Percentiles rank a stretch among this genome's conserved stretches.
These are phyloP conservation scores for Xenops minutus DNA, from an alignment of 2,797 vertebrate species.

Conservation along the genomic window DNA sequence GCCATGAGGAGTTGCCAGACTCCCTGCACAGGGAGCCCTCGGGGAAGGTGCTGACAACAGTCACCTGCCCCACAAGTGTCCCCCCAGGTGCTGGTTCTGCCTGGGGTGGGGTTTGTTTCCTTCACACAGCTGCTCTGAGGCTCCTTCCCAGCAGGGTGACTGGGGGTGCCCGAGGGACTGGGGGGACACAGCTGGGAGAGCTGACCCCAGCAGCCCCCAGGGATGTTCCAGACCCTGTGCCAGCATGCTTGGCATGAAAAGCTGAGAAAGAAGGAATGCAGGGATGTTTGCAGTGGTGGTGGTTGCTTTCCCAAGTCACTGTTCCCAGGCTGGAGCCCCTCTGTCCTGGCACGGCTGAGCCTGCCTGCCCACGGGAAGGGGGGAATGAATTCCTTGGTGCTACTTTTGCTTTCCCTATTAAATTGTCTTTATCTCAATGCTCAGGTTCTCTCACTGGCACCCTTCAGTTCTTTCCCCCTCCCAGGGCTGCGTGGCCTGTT, in stretches of 20 bases:
- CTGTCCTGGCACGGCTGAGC: background rate
- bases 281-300: background rate
- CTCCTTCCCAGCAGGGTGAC: background rate
- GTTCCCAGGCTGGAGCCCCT: background rate
- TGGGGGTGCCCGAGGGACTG: background rate
- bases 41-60: too few relatives aligned
- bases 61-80: background rate
- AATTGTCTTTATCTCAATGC: background rate
- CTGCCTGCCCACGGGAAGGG: background rate
- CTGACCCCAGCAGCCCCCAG: background rate
- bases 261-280: background rate
- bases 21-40: too few relatives aligned
- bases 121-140: background rate
- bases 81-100: background rate
- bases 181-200: background rate
- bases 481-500: background rate
- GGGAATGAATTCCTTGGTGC: background rate
- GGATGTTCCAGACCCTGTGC: background rate
- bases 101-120: background rate
- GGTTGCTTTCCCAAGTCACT: background rate
- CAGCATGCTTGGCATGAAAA: background rate
- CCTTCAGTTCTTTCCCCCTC: background rate
- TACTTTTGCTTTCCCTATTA: background rate
- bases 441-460: background rate
- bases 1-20: too few relatives aligned